Base-by-base conservation (phyloP, 2,797 vertebrate species). In the Hoplostethus mediterraneus region DNA sequence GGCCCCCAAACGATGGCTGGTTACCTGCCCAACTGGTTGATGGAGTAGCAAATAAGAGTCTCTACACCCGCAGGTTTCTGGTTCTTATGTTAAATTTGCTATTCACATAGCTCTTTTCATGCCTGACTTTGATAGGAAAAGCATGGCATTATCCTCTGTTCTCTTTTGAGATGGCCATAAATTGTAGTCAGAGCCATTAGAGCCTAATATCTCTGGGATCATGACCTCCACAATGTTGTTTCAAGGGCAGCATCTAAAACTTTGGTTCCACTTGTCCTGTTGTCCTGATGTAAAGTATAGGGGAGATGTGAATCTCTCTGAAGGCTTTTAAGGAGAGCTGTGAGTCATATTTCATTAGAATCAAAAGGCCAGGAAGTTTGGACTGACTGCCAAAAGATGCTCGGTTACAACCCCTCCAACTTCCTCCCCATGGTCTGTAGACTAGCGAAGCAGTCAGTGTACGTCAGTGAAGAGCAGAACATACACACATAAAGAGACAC, bases 301-400 rank as follows among this genome's bases (percentile, higher is more conserved):
- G 30, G 33, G 25, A 42, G 9, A 52, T 28, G 52, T 36, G 33
- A 17, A 40, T 48, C 40, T 68, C 56, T 76, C 38, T 42, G 6
- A 16, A 64, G 65, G 75, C 61, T 81, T 85, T 85, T 75, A 80
- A 78, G 66, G 57, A 36, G 28, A 75, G 44, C 45, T 49, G 28
- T 67, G 9, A 14, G 73, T 83, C 78, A 51, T 57, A 59, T 68
- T 66, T 53, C 54, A 63, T 87, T 82, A 79, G 13, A 47, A 68
- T 80, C 65, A 79, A 63, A 76, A 66, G 64, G 48, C 48, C 55
- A 58, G 51, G 21, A 57, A 21, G 45, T 59, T 56, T 14, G 44
- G 53, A 61, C 64, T 67, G 73, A 21, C 67, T 75, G 68, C 63
- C 71, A 48, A 38, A 8, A 54, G 64, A 14, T 10, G 33, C 33